A percentile compares a stretch with the other conserved stretches of the same genome.
phyloP scores from a whole-genome alignment of 2,113 vertebrate species.

The Nyctibius bracteatus region DNA sequence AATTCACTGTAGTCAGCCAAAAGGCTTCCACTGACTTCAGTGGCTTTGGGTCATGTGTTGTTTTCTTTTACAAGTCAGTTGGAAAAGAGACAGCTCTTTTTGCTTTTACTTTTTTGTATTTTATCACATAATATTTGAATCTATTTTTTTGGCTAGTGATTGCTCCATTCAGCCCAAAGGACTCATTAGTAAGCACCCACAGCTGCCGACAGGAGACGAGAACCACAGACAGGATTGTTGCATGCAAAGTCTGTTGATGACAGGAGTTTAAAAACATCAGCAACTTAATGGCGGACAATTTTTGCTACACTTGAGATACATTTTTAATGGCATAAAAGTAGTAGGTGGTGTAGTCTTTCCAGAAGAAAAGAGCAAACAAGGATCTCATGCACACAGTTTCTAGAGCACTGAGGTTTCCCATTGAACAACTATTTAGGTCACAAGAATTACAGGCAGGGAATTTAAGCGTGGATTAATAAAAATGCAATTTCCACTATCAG shows the following conservation, averaged over 20 bases:
- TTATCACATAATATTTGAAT: not conserved
- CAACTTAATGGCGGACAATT: not conserved
- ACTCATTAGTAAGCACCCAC: not conserved
- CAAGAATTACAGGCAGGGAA: not conserved
- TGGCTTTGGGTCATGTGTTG: not conserved
- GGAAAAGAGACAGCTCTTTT: not conserved
- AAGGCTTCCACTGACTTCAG: not conserved
- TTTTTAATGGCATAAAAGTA: not conserved
- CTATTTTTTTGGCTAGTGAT: not conserved
- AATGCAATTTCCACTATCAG: constrained; percentile 7
- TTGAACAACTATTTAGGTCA: not conserved
- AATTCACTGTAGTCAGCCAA: not conserved
- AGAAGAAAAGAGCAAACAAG: not conserved
- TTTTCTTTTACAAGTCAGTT: not conserved
- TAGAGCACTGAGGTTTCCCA: not conserved
- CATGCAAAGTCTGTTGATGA: not conserved
- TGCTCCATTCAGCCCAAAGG: not conserved
- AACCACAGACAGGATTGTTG: not conserved
- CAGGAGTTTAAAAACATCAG: not conserved
- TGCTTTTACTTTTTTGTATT: not conserved
- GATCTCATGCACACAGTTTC: not conserved
- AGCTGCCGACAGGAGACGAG: not conserved
- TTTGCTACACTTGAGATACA: not conserved
- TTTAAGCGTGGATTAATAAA: constrained; percentile 43
- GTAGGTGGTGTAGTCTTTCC: not conserved